phyloP scores from a whole-genome alignment of 2,888 invertebrate genomes.

The Himalopsyche japonica region DNA sequence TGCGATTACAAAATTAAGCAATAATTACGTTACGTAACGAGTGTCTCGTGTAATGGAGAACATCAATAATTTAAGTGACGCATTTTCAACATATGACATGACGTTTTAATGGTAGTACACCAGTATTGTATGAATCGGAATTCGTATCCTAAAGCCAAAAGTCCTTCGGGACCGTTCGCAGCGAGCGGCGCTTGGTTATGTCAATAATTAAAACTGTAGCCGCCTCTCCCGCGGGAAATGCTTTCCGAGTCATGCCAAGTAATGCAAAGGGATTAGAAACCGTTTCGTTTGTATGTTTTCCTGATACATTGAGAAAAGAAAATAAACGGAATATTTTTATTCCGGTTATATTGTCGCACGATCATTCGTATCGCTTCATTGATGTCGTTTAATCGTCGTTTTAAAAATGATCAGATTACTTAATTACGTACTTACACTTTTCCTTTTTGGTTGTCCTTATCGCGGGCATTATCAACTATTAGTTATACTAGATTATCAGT shows the following conservation, averaged over 20 bases:
- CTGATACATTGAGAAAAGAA: background rate
- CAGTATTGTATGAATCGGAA: background rate
- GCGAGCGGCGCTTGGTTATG: background rate
- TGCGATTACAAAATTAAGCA: background rate
- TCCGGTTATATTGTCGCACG: no score
- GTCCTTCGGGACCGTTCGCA: background rate
- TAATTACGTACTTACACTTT: no score
- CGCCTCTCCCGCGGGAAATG: background rate
- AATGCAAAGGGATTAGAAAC: background rate
- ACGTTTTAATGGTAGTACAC: background rate
- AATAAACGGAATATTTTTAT: no score
- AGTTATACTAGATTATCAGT: no score
- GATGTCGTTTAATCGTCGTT: no score
- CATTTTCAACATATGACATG: background rate
- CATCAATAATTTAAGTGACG: background rate
- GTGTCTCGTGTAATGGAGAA: no score
- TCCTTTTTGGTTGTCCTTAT: no score
- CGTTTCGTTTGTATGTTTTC: background rate
- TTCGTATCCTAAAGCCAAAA: background rate
- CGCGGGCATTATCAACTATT: no score
- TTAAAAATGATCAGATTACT: no score
- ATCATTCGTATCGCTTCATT: no score
- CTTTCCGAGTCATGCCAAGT: background rate
- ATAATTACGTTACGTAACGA: background rate
- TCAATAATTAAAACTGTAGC: background rate